These are phyloP conservation scores for Sympetrum striolatum DNA, from an alignment of 2,888 invertebrate species.

Conservation along the genomic window DNA sequence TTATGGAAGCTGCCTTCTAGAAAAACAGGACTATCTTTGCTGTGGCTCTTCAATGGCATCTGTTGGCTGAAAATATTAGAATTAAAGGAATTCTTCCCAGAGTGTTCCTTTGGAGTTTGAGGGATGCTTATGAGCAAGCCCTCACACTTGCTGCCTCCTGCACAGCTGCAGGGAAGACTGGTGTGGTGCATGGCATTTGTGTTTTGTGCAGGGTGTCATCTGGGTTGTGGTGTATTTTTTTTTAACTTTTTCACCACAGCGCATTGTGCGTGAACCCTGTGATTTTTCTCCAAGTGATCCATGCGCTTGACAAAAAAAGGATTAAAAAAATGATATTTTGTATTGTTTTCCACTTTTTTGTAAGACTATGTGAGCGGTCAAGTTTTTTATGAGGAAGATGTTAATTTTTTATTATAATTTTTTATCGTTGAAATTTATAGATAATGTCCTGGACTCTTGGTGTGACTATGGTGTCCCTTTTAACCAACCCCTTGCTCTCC, in stretches of 20 bases:
- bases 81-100: neutral
- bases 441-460: constrained; percentile 39
- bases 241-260: constrained; percentile 5
- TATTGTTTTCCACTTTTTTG: constrained; percentile 44
- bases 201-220: constrained; percentile 20
- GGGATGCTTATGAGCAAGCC: constrained; percentile 9
- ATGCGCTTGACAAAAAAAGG: constrained; percentile 26
- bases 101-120: constrained; percentile 30
- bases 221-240: constrained; percentile 28
- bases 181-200: constrained; percentile 39
- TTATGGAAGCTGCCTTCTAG: neutral
- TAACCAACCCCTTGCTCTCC: constrained; percentile 24
- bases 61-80: constrained; percentile 25
- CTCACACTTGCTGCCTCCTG: constrained; percentile 17
- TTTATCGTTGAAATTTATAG: constrained; percentile 44
- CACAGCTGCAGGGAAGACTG: constrained; percentile 7
- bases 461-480: constrained; percentile 30
- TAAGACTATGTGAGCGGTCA: constrained; percentile 43
- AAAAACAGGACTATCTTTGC: neutral
- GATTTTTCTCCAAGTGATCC: constrained; percentile 40
- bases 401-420: constrained; percentile 44
- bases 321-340: constrained; percentile 31
- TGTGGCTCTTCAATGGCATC: constrained; percentile 17
- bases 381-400: constrained; percentile 42
- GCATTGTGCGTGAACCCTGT: constrained; percentile 26